phyloP scores from a whole-genome alignment of 2,797 vertebrate species.

The Notoglanidium macrostoma region DNA sequence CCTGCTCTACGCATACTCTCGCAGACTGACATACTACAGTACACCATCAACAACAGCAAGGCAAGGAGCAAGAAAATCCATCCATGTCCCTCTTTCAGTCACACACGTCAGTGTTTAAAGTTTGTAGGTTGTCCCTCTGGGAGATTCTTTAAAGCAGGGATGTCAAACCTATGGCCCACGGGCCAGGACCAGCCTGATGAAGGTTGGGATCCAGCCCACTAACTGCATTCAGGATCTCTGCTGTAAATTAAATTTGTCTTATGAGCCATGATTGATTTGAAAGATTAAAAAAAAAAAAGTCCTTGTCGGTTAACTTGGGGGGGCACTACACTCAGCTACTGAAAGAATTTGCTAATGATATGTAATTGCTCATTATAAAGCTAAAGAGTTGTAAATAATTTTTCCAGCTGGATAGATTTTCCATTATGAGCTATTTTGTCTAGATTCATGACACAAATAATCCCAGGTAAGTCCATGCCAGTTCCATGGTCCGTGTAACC shows the following conservation, averaged over 20 bases:
- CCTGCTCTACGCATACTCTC: conserved; percentile 19
- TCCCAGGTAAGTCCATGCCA: background rate
- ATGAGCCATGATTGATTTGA: no score
- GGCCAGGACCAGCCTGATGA: background rate
- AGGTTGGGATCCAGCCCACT: background rate
- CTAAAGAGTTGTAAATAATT: background rate
- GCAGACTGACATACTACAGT: rapidly evolving
- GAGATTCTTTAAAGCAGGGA: background rate
- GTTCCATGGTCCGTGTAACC: background rate
- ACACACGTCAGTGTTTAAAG: background rate
- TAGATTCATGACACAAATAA: background rate
- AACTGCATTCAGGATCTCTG: background rate
- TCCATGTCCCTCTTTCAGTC: background rate
- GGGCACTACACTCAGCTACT: background rate
- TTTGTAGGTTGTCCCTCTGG: background rate
- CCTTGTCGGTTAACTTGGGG: background rate
- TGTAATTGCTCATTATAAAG: background rate
- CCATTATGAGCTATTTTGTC: background rate
- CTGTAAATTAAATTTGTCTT: background rate
- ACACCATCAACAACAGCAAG: background rate
- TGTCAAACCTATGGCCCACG: background rate
- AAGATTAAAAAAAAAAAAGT: background rate
- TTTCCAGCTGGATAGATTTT: background rate
- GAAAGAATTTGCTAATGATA: background rate
- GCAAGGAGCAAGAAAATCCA: background rate